phyloP scores from a whole-genome alignment of 2,888 invertebrate species.

The Candidula unifasciata region DNA sequence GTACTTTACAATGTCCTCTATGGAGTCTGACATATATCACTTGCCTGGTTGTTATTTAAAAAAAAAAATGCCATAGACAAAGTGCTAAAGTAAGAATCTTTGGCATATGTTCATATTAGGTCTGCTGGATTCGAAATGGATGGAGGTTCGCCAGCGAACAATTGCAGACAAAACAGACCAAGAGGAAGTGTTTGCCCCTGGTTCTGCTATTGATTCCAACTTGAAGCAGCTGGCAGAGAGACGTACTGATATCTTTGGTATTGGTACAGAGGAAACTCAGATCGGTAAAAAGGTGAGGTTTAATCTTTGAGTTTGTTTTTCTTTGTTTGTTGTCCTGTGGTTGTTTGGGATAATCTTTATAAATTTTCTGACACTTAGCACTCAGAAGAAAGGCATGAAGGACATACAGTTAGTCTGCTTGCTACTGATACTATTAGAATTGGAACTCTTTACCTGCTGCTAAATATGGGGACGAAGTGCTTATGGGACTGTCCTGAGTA shows the following conservation, averaged over 20 bases:
- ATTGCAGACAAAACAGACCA: slow-evolving; percentile 95
- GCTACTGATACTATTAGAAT: no score
- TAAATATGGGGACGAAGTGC: no score
- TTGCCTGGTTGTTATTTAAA: no score
- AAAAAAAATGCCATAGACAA: no score
- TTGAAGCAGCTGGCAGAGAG: slow-evolving; percentile 97
- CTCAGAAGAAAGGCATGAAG: no score
- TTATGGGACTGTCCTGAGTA: no score
- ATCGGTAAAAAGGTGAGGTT: slow-evolving; percentile 94
- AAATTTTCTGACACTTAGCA: no score
- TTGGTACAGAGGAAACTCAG: slow-evolving; percentile 96
- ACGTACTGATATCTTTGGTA: slow-evolving; percentile 99
- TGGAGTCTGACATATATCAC: no score
- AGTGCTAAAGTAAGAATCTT: neutral
- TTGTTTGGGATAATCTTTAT: neutral
- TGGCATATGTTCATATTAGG: slow-evolving; percentile 79
- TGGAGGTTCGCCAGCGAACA: slow-evolving; percentile 95
- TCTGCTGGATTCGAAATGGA: slow-evolving; percentile 96
- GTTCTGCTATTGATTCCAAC: slow-evolving; percentile 93
- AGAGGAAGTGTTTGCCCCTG: slow-evolving; percentile 85
- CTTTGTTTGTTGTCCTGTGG: neutral
- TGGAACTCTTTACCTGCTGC: no score
- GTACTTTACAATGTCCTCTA: no score
- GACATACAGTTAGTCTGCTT: no score
- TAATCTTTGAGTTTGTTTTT: neutral